A percentile compares a stretch with the other conserved stretches of the same genome.
Conservation (phyloP, 2,888 invertebrate genomes). For the Yponomeuta malinellus region DNA sequence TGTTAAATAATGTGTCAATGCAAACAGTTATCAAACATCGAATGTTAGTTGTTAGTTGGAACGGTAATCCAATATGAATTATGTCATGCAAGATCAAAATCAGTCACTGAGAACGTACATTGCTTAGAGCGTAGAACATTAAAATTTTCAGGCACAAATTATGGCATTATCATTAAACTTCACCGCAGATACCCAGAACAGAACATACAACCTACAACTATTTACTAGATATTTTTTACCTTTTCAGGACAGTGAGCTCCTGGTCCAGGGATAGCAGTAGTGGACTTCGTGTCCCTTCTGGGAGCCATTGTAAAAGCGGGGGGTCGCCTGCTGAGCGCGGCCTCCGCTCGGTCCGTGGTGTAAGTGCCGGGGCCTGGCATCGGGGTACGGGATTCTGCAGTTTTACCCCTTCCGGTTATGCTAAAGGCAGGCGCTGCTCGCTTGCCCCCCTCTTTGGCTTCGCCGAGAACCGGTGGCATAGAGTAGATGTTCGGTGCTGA, state of each 20-base stretch:
- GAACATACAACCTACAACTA: neutral
- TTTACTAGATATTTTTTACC: conserved; percentile 29
- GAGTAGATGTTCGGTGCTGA: conserved; percentile 93
- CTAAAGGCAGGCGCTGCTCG: conserved; percentile 91
- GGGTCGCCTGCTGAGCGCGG: conserved; percentile 66
- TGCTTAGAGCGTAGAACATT: neutral
- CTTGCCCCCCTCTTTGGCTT: conserved; percentile 68
- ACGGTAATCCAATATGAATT: neutral
- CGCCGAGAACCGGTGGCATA: conserved; percentile 86
- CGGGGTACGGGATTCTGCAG: conserved; percentile 48
- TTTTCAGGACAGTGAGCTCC: conserved; percentile 82
- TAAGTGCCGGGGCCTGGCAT: conserved; percentile 91
- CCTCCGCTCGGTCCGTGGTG: conserved; percentile 74
- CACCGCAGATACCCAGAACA: neutral
- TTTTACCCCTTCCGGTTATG: conserved; percentile 88
- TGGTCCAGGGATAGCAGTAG: conserved; percentile 72
- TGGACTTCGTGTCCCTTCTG: conserved; percentile 52
- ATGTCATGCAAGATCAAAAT: neutral
- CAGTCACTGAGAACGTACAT: neutral
- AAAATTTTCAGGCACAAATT: neutral
- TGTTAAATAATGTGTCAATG: neutral
- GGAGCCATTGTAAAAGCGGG: conserved; percentile 93
- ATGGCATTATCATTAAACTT: neutral
- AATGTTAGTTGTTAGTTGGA: neutral
- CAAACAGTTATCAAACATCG: conserved; percentile 2